Percentiles rank a stretch among this genome's conserved stretches.
Evolutionary conservation across 2,797 vertebrate species (phyloP).

Genomic region (Sebastes hopkinsi): DNA sequence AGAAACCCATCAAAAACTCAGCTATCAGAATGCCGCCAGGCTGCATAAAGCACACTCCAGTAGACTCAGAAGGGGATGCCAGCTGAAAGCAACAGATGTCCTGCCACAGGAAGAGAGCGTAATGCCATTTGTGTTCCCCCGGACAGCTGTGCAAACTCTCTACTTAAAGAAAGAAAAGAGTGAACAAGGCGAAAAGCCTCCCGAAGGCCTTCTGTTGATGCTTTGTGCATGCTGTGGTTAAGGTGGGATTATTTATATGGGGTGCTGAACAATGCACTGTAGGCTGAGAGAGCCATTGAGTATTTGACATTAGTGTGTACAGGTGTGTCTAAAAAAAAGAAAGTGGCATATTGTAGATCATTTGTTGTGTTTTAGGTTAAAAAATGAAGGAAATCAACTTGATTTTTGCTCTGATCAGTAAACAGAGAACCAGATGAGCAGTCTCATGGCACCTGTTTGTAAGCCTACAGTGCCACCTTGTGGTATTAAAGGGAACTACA

Average conservation of each 20-base stretch:
- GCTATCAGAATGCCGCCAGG: constrained; percentile 36
- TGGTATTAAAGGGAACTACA: constrained; percentile 59
- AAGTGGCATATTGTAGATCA: not conserved
- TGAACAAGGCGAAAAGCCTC: constrained; percentile 31
- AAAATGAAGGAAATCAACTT: not conserved
- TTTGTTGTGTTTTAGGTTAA: not conserved
- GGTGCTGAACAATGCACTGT: constrained; percentile 8
- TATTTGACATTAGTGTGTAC: not conserved
- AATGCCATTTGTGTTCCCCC: constrained; percentile 53
- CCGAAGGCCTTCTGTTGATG: constrained; percentile 30
- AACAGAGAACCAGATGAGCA: not conserved
- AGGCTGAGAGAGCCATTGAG: not conserved
- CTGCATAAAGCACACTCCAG: constrained; percentile 42
- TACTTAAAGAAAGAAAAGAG: constrained; percentile 34
- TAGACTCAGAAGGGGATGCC: constrained; percentile 28
- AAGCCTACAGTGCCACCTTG: constrained; percentile 73
- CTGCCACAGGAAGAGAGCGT: constrained; percentile 55
- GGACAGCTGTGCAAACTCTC: constrained; percentile 65
- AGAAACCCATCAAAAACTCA: not conserved
- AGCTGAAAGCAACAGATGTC: constrained; percentile 73
- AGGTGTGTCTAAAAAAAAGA: not conserved
- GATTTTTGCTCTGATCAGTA: not conserved
- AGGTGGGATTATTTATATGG: constrained; percentile 45
- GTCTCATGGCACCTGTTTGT: constrained; percentile 42
- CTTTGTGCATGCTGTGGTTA: constrained; percentile 15